Evolutionary conservation across 2,888 invertebrate genomes (phyloP).

Genomic region (Conistra vaccinii): DNA sequence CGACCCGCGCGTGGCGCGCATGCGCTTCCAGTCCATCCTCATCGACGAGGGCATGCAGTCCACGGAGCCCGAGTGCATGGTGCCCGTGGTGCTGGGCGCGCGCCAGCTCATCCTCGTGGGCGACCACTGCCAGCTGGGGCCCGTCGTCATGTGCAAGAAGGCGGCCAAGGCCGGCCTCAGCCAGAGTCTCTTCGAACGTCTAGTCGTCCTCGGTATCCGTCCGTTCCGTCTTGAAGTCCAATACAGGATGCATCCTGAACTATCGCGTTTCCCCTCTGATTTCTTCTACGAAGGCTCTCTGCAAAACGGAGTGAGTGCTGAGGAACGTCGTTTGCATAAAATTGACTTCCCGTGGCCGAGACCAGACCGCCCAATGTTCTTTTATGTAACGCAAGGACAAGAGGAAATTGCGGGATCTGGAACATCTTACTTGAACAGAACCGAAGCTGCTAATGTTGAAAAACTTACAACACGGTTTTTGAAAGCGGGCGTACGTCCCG

Average conservation of each 20-base stretch:
- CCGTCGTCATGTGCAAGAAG: slow-evolving; percentile 99
- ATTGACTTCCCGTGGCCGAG: slow-evolving; percentile 99
- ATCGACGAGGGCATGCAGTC: slow-evolving; percentile 99
- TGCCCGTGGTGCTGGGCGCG: slow-evolving; percentile 99
- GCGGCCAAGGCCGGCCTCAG: slow-evolving; percentile 99
- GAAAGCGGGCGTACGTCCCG: slow-evolving; percentile 98
- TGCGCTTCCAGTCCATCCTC: slow-evolving; percentile 98
- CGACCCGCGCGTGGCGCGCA: slow-evolving; percentile 97
- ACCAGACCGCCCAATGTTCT: slow-evolving; percentile 99
- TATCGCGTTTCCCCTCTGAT: slow-evolving; percentile 99
- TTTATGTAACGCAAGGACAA: slow-evolving; percentile 99
- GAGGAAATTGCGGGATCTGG: slow-evolving; percentile 99
- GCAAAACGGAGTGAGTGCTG: slow-evolving; percentile 99
- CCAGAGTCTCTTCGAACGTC: slow-evolving; percentile 98
- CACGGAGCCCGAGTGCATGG: slow-evolving; percentile 99
- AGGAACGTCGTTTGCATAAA: slow-evolving; percentile 96
- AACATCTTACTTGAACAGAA: slow-evolving; percentile 99
- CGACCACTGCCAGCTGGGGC: slow-evolving; percentile 99
- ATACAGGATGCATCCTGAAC: slow-evolving; percentile 99
- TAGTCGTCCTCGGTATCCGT: slow-evolving; percentile 98
- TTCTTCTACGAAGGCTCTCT: slow-evolving; percentile 99
- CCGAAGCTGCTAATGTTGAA: slow-evolving; percentile 99
- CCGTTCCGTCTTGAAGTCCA: slow-evolving; percentile 99
- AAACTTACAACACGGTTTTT: slow-evolving; percentile 98
- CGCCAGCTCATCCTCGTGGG: slow-evolving; percentile 99